Evolutionary conservation across 2,113 vertebrate species (phyloP).

Genomic region (Quiscalus mexicanus): DNA sequence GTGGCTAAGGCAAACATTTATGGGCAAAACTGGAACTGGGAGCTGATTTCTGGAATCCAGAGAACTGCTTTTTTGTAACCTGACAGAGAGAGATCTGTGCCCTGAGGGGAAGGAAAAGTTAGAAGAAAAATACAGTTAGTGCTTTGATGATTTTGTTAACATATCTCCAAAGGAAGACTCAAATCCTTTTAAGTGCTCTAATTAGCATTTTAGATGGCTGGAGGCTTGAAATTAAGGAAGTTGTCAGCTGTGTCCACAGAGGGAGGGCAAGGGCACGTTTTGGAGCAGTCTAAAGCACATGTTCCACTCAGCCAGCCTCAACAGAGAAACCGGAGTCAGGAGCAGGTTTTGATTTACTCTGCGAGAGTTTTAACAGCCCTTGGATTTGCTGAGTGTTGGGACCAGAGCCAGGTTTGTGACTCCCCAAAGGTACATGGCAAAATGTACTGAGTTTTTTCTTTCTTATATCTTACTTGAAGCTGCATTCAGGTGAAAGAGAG

Average conservation of each 20-base stretch:
- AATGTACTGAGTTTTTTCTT: not conserved
- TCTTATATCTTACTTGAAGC: not conserved
- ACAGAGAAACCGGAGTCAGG: not conserved
- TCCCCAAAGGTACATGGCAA: not conserved
- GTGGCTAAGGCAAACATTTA: constrained; percentile 76
- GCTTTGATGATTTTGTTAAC: constrained; percentile 23
- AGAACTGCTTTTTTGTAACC: constrained; percentile 72
- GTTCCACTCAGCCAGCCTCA: not conserved
- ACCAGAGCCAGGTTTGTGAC: not conserved
- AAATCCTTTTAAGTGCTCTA: not conserved
- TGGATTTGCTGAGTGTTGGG: not conserved
- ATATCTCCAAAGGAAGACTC: not conserved
- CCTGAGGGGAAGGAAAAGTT: constrained; percentile 45
- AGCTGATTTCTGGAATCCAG: constrained; percentile 73
- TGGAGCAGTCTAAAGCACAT: not conserved
- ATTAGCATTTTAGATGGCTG: not conserved
- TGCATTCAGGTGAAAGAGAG: not conserved
- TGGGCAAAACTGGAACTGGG: constrained; percentile 71
- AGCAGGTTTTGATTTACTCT: not conserved
- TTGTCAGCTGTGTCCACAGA: not conserved
- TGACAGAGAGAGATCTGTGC: constrained; percentile 69
- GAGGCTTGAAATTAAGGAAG: not conserved
- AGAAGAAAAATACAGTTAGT: not conserved
- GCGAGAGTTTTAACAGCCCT: not conserved
- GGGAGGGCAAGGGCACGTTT: not conserved